Conservation (phyloP, 2,113 vertebrate genomes). For the Axis porcinus region DNA sequence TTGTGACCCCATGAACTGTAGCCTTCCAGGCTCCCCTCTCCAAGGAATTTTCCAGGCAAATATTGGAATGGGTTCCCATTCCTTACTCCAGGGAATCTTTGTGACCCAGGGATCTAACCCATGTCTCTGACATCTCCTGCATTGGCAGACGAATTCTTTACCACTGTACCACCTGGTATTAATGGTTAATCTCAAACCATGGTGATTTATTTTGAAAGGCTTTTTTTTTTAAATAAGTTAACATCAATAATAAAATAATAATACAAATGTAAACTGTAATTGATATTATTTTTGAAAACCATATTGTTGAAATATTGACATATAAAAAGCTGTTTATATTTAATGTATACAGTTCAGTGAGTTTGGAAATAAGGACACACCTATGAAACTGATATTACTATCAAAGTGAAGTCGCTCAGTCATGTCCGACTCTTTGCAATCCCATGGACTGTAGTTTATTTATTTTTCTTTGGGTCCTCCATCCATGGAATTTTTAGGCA, state of each 20-base stretch:
- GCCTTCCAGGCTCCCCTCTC: not conserved
- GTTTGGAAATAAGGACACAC: not conserved
- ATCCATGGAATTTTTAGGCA: too few species aligned
- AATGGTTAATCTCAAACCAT: not conserved
- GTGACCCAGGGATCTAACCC: not conserved
- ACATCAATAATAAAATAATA: not conserved
- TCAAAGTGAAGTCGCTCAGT: not conserved
- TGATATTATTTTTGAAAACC: not conserved
- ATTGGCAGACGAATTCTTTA: not conserved
- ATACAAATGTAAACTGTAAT: not conserved
- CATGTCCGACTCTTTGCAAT: too few species aligned
- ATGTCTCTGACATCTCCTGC: not conserved
- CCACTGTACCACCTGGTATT: not conserved
- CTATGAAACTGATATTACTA: not conserved
- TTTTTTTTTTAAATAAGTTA: not conserved
- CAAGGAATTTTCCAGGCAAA: not conserved
- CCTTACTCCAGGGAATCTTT: not conserved
- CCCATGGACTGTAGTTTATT: too few species aligned
- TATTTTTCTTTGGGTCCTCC: too few species aligned
- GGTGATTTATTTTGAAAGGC: not conserved
- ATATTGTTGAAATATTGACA: not conserved
- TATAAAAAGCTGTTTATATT: not conserved
- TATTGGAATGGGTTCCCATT: not conserved
- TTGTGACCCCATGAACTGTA: not conserved
- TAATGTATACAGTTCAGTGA: not conserved